Base-by-base conservation (phyloP, 1,140 invertebrate species). In the Drosophila tristis region DNA sequence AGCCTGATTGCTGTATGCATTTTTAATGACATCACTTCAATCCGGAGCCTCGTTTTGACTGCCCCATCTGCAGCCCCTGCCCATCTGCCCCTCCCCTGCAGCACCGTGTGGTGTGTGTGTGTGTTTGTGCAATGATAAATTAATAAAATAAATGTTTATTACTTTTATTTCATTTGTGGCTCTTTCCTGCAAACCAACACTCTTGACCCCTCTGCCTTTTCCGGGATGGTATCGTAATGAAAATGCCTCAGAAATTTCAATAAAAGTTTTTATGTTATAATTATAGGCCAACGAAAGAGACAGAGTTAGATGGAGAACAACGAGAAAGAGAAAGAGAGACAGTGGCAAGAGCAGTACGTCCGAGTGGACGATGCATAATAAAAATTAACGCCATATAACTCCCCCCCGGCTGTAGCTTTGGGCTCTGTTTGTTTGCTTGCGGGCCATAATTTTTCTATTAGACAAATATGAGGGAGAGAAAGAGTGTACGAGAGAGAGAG, bases 381-480 rank as follows among this genome's bases (percentile, higher is more conserved):
- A 68, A 86, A 85, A 85, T 74, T 78, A 74, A 74, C 53, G 62
- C 49, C 54, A 4, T 13, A 20, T 39, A 5, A 5, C 25, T n/a
- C n/a, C 43, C 11, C 7, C 8, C 6, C 3, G 1, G 11, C 44
- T 53, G 31, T 31, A 47, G 11, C 49, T 43, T 25, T 8, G 11
- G 11, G 4, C 35, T 54, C 58, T 39, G 47, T 43, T 45, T 47
- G 29, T 39, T 55, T 54, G 58, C 31, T 60, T 57, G 50, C 31
- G 57, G 62, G 51, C 72, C 63, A 87, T 75, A 50, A 87, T 87
- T 79, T 87, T 89, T 87, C 78, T 89, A 87, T 87, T 87, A 87
- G 67, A 86, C 81, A 86, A 85, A 85, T 85, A 85, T 58, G 61
- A 35, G 31, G 2, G 20, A 6, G 56, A 9, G 11, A 16, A 20